These are phyloP conservation scores for Cacoxenus indagator DNA, from an alignment of 2,888 invertebrate species.

Conservation along the genomic window DNA sequence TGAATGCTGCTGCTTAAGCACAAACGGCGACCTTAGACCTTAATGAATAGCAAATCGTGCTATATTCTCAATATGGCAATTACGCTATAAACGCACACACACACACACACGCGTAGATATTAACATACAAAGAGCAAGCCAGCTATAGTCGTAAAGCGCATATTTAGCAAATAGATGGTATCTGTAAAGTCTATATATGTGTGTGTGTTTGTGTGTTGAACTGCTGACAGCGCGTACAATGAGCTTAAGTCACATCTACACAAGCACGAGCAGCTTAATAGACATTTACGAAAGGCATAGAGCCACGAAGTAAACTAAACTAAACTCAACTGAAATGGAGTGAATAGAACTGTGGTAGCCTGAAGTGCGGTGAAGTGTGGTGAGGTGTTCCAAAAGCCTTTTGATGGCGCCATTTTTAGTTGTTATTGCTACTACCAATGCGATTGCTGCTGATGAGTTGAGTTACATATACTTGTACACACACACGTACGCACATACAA, in stretches of 20 bases:
- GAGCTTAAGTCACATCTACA: constrained; percentile 12
- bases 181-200: background rate
- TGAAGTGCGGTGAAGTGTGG: background rate
- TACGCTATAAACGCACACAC: background rate
- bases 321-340: no score
- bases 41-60: constrained; percentile 14
- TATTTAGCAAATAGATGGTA: constrained; percentile 11
- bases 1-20: background rate
- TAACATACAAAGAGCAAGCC: background rate
- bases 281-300: background rate
- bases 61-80: constrained; percentile 11
- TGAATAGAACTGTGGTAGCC: background rate
- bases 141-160: constrained; percentile 9
- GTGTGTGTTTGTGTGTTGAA: background rate
- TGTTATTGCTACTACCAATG: no score
- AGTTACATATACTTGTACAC: background rate
- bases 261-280: constrained; percentile 14
- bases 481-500: background rate
- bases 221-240: constrained; percentile 16
- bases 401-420: background rate
- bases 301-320: background rate
- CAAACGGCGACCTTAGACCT: constrained; percentile 8
- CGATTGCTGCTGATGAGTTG: background rate
- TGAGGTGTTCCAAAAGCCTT: background rate
- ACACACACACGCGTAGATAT: background rate